phyloP scores from a whole-genome alignment of 1,140 invertebrate genomes.

The Polypedilum vanderplanki region DNA sequence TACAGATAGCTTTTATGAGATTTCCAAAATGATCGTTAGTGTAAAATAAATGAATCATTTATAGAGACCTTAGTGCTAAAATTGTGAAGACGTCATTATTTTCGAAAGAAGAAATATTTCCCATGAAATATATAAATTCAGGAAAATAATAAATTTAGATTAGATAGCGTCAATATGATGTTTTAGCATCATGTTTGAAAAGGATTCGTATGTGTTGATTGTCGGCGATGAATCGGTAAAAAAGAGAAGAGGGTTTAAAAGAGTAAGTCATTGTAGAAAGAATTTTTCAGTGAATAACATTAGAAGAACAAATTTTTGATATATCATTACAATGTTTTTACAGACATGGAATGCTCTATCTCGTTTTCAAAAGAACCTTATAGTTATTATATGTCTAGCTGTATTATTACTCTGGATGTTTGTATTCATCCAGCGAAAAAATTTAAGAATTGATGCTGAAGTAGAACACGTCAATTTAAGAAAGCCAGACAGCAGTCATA shows the following conservation, averaged over 20 bases:
- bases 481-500: neutral
- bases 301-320: conserved; percentile 3
- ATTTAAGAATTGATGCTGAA: conserved; percentile 33
- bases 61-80: no score
- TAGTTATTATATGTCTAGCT: conserved; percentile 50
- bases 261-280: neutral
- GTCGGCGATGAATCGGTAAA: neutral
- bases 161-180: no score
- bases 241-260: neutral
- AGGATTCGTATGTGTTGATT: neutral
- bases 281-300: neutral
- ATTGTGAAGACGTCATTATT: no score
- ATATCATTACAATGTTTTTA: conserved; percentile 36
- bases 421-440: conserved; percentile 38
- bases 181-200: conserved; percentile 9
- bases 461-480: neutral
- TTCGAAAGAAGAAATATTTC: no score
- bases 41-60: no score
- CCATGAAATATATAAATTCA: no score
- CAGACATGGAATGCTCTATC: conserved; percentile 79
- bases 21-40: no score
- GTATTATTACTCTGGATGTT: conserved; percentile 35
- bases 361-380: conserved; percentile 68
- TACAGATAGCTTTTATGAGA: no score
- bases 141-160: no score